A percentile compares a stretch with the other conserved stretches of the same genome.
phyloP scores from a whole-genome alignment of 2,888 invertebrate species.

The Xylota sylvarum region DNA sequence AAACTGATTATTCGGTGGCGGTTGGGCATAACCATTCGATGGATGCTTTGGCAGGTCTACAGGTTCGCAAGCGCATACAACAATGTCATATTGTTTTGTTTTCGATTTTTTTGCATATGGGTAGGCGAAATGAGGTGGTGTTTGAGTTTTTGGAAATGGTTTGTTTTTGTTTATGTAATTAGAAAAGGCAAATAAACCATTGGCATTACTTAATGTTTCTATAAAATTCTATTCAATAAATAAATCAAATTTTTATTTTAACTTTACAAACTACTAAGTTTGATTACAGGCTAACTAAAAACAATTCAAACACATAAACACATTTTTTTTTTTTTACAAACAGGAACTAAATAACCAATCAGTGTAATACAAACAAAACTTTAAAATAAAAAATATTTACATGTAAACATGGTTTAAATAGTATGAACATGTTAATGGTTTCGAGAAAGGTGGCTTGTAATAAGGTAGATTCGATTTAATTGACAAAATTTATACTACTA shows the following conservation, averaged over 20 bases:
- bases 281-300: not conserved
- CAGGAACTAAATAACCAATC: not conserved
- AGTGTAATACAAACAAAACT: too few species aligned
- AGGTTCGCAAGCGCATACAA: constrained; percentile 11
- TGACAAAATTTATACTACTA: too few species aligned
- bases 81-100: constrained; percentile 34
- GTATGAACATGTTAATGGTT: too few species aligned
- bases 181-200: constrained; percentile 69
- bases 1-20: constrained; percentile 66
- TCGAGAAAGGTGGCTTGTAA: too few species aligned
- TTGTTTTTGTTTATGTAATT: constrained; percentile 62
- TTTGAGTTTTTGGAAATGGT: constrained; percentile 65
- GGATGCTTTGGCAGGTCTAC: constrained; percentile 78
- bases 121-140: constrained; percentile 62
- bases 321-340: not conserved
- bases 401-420: too few species aligned
- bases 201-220: constrained; percentile 60
- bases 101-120: constrained; percentile 22
- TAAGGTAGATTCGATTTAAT: too few species aligned
- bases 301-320: not conserved
- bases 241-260: constrained; percentile 10
- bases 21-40: constrained; percentile 76
- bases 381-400: too few species aligned
- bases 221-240: constrained; percentile 23
- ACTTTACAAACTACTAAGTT: not conserved